Evolutionary conservation across 2,797 vertebrate species (phyloP).

Genomic region (Tenualosa ilisha): DNA sequence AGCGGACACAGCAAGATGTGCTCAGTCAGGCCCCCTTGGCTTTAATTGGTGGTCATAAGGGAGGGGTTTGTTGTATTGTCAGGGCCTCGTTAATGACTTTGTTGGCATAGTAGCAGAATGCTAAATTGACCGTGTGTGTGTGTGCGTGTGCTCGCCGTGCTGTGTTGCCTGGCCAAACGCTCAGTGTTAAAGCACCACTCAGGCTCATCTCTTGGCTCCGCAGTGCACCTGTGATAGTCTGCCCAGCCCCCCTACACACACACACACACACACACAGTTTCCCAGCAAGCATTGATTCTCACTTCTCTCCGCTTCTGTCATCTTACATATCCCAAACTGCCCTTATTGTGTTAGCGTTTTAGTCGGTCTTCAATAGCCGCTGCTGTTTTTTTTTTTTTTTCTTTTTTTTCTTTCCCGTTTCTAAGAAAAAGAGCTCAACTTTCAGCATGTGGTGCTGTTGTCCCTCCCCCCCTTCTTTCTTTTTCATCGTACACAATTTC

Average conservation of each 20-base stretch:
- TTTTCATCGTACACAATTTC: not conserved
- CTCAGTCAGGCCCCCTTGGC: not conserved
- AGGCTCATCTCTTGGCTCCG: constrained; percentile 60
- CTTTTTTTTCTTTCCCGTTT: not conserved
- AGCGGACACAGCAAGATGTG: not conserved
- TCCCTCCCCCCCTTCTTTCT: not conserved
- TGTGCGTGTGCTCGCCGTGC: constrained; percentile 23
- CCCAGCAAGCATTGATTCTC: not conserved
- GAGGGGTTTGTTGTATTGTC: constrained; percentile 72
- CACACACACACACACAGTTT: not conserved
- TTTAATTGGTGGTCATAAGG: constrained; percentile 41
- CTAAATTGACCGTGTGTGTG: constrained; percentile 73
- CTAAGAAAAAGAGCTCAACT: not conserved
- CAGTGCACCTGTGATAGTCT: not conserved
- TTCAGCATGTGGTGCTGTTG: not conserved
- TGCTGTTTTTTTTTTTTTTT: not conserved
- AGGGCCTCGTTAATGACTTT: constrained; percentile 72
- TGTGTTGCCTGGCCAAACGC: constrained; percentile 60
- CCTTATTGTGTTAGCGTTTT: not conserved
- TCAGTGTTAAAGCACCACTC: constrained; percentile 60
- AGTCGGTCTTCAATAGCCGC: not conserved
- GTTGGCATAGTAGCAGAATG: constrained; percentile 78
- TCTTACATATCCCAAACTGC: not conserved
- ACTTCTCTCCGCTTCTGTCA: not conserved
- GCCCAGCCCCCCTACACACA: not conserved